Evolutionary conservation across 2,797 vertebrate species (phyloP), one percentile per base, ranked within the genome.

Genomic region (Clarias platycephalus): DNA sequence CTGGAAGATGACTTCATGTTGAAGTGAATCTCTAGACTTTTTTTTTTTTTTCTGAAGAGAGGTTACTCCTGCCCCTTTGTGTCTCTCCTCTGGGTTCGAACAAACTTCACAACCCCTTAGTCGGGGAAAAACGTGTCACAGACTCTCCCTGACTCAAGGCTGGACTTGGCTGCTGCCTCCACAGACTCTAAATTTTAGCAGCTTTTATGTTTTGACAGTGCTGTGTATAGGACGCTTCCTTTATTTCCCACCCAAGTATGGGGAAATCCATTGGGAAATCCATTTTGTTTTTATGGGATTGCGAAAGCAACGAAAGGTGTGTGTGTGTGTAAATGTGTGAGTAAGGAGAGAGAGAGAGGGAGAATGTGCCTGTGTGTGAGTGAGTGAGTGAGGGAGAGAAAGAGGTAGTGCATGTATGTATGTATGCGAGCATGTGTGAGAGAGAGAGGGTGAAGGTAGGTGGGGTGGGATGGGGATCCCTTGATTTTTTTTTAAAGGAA

Each of bases 191-290:
- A 24, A 75, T 89, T 91, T 90, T 86, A 90, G 87, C 82, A 83
- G 83, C 81, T 86, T 81, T 81, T 6, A 66, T 20, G 78, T 89
- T 91, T 91, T 89, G 79, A 85, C 91, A 86, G 80, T 0, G 75
- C 89, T 90, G 85, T 90, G 86, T 90, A 88, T 85, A 92, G 90
- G 92, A 93, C 84, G 94, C 80, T 67, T 67, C 66, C 28, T 58
- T 57, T 63, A 53, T 64, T 57, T 49, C 24, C 55, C 60, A 6
- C 28, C 20, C 53, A 72, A n/a, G 8, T 64, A 44, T 24, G 67
- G 64, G 68, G 31, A 22, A n/a, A 8, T 85, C 66, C 24, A n/a
- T 49, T 79, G 64, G 68, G 44, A 20, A n/a, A 8, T 85, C 66
- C 24, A n/a, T 57, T 79, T 66, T 31, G 44, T 75, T 87, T 88